Percentiles rank a stretch among this genome's conserved stretches.
Conservation (phyloP, 1,140 invertebrate genomes). For the Bombus cullumanus region DNA sequence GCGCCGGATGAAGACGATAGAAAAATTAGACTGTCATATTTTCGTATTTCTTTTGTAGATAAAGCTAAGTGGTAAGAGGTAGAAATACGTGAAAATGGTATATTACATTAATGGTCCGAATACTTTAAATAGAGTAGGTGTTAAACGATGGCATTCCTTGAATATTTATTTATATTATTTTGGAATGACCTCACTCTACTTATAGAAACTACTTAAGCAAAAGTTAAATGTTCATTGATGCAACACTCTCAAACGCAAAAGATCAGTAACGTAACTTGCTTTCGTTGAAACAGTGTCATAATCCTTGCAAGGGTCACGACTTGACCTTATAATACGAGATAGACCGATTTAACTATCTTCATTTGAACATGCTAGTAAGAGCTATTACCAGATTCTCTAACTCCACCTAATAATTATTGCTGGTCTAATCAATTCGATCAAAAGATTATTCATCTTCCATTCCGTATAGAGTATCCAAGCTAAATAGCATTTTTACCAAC, state of each 20-base stretch:
- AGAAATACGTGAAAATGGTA: not conserved
- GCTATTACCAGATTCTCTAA: too few relatives aligned
- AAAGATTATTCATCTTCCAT: not conserved
- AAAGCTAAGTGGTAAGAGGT: not conserved
- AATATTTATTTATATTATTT: not conserved
- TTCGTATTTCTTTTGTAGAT: not conserved
- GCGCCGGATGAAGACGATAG: not conserved
- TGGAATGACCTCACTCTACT: not conserved
- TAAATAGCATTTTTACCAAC: not conserved
- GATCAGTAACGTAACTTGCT: not conserved
- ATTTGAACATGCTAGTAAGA: too few relatives aligned
- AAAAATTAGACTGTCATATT: not conserved
- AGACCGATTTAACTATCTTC: too few relatives aligned
- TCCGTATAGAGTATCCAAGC: not conserved
- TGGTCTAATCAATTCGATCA: not conserved
- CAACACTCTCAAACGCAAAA: not conserved
- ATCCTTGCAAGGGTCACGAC: not conserved
- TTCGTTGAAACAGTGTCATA: not conserved
- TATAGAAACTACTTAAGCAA: not conserved
- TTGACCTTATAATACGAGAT: not conserved
- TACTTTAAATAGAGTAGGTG: too few relatives aligned
- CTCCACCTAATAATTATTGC: not conserved
- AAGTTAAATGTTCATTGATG: not conserved
- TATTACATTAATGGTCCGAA: not conserved
- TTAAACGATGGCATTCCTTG: not conserved